Percentiles rank a stretch among this genome's conserved stretches.
Evolutionary conservation across 2,113 vertebrate species (phyloP).

Genomic region (Naja naja): DNA sequence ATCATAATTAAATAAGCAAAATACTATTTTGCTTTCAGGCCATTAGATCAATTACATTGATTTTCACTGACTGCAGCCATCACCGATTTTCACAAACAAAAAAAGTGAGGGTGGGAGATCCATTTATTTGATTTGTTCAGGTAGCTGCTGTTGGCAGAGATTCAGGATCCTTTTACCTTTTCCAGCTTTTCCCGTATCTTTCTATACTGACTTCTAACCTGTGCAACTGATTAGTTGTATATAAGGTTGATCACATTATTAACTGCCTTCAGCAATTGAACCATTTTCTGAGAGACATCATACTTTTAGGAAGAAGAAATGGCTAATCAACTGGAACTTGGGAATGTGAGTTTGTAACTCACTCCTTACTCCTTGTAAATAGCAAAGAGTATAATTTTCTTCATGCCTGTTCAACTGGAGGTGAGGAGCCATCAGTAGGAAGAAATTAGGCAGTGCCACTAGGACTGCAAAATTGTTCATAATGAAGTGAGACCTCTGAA

Average conservation of each 20-base stretch:
- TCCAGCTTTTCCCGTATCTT: neutral
- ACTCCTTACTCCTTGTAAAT: neutral
- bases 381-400: slow-evolving; percentile 24
- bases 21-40: slow-evolving; percentile 56
- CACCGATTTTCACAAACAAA: slow-evolving; percentile 26
- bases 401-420: slow-evolving; percentile 1
- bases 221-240: neutral
- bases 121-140: neutral
- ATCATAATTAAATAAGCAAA: slow-evolving; percentile 61
- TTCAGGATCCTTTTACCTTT: neutral
- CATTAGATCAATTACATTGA: slow-evolving; percentile 56
- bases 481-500: neutral
- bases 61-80: slow-evolving; percentile 47
- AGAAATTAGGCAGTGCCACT: neutral
- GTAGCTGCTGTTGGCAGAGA: neutral
- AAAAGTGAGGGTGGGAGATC: slow-evolving; percentile 25
- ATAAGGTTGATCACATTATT: neutral
- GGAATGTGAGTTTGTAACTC: slow-evolving; percentile 42
- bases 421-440: neutral
- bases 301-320: slow-evolving; percentile 25
- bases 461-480: neutral
- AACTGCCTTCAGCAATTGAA: slow-evolving; percentile 30
- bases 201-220: slow-evolving; percentile 13
- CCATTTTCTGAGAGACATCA: slow-evolving; percentile 38
- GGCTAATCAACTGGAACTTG: slow-evolving; percentile 41